phyloP scores from a whole-genome alignment of 2,888 invertebrate species.

The Euzophera pinguis region DNA sequence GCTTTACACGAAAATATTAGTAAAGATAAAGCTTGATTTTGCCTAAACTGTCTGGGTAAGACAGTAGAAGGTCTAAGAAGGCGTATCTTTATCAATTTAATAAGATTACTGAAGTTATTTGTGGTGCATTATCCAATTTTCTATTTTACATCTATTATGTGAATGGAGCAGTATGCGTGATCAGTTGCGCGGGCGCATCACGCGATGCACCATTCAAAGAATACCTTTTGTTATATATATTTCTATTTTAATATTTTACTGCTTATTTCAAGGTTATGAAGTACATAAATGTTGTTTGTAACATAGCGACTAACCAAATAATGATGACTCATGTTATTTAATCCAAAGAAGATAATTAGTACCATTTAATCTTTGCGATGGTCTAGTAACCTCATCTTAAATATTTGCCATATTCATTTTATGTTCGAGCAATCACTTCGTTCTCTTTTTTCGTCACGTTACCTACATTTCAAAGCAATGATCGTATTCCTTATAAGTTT shows the following conservation, averaged over 20 bases:
- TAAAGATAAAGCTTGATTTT: neutral
- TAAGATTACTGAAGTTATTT: constrained; percentile 44
- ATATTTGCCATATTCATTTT: constrained; percentile 42
- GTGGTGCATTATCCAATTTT: constrained; percentile 63
- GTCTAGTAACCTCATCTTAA: constrained; percentile 53
- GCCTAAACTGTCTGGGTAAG: neutral
- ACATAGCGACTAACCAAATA: constrained; percentile 3
- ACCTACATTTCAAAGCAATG: constrained; percentile 23
- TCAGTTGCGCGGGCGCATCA: constrained; percentile 39
- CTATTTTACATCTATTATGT: constrained; percentile 49
- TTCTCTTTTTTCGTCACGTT: constrained; percentile 16
- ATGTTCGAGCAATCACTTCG: constrained; percentile 40
- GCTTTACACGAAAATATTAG: constrained; percentile 43
- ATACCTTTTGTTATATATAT: constrained; percentile 17
- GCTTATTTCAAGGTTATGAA: neutral
- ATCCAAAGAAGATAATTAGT: constrained; percentile 42
- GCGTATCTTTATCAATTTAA: constrained; percentile 44
- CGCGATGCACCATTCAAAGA: constrained; percentile 36
- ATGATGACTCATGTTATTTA: constrained; percentile 45
- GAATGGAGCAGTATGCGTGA: constrained; percentile 48
- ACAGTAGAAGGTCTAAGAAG: constrained; percentile 26
- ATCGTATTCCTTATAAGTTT: constrained; percentile 32
- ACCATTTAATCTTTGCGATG: constrained; percentile 35
- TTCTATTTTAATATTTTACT: constrained; percentile 30
- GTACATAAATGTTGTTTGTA: neutral